Base-by-base conservation (phyloP, 1,140 invertebrate genomes). In the Samia ricini region DNA sequence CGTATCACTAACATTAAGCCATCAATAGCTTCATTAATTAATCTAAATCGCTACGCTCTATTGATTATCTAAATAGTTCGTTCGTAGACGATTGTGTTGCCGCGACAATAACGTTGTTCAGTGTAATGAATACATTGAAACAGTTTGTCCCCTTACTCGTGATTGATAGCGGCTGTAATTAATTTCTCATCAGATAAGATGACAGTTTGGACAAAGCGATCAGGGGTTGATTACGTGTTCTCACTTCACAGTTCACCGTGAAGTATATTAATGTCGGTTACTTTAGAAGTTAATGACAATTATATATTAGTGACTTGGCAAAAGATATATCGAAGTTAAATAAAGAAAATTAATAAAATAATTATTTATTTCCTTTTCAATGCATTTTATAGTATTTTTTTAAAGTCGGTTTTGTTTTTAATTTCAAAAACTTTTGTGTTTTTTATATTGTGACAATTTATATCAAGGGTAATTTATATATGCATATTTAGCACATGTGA, bases 111-210 rank as follows among this genome's bases (percentile, higher is more conserved):
- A 1, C 33, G 33, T 42, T 42, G 33, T 42, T 42, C 33, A 42
- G n/a, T 21, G 26, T 55, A 68, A 76, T 75, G 76, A 76, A 78
- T 74, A 79, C 69, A 79, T 73, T 75, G 71, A 62, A 73, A 69
- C 78, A 77, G 79, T 79, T 82, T 79, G 81, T 83, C 77, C 71
- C 67, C 69, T n/a, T 63, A 61, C 63, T 57, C 57, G 74, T 83
- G 81, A 85, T 85, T 85, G 80, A 85, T 85, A 76, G 76, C 72
- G 66, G 67, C 66, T 63, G 79, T 83, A 83, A 83, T 85, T 85
- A 85, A 85, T 85, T 79, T 77, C 76, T 66, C 79, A 70, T 65
- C 68, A 77, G 80, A 77, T 84, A 84, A 84, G 79, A 77, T 79
- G 81, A 79, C 79, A 79, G 75, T 71, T 73, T 69, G 66, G 77